These are phyloP conservation scores for Mamestra brassicae DNA, from an alignment of 2,888 invertebrate genomes.

Conservation along the genomic window DNA sequence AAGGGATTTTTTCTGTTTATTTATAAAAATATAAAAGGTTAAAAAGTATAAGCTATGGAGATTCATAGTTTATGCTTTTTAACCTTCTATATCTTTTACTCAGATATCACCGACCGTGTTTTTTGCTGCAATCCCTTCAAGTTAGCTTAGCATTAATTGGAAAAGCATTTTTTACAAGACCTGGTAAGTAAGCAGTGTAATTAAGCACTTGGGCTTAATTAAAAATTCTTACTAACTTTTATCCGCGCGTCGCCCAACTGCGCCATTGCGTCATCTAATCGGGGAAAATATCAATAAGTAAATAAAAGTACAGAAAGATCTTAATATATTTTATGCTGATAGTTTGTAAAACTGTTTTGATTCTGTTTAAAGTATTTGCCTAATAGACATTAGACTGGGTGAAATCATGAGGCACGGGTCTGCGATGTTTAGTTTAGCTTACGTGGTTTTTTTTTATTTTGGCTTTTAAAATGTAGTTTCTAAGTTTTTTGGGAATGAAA, in stretches of 20 bases:
- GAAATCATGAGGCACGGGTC: no score
- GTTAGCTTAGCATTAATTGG: not conserved
- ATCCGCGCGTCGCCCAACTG: not conserved
- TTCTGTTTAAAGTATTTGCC: not conserved
- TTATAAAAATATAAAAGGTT: no score
- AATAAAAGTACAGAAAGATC: not conserved
- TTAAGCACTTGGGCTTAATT: not conserved
- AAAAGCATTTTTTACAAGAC: slow-evolving; percentile 9
- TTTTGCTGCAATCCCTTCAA: slow-evolving; percentile 1
- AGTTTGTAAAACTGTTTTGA: not conserved
- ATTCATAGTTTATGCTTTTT: not conserved
- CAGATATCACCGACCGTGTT: not conserved
- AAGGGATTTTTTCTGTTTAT: no score
- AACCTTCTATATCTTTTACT: not conserved
- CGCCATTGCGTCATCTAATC: not conserved
- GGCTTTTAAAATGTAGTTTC: no score
- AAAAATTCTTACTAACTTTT: slow-evolving; percentile 15
- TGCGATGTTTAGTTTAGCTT: no score
- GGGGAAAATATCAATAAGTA: not conserved
- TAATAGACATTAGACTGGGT: not conserved
- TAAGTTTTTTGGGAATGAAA: no score
- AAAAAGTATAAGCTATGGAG: no score
- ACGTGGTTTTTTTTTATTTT: no score
- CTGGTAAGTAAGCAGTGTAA: not conserved
- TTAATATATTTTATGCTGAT: no score